Percentiles rank a stretch among this genome's conserved stretches.
Conservation (phyloP, 2,113 vertebrate species). For the human (Homo sapiens) region GRCh38 chr11:110159001-110159500, state of each 20-base stretch:
- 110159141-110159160: background rate
- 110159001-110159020: background rate
- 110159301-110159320: slow-evolving; percentile 95
- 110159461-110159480: slow-evolving; percentile 98
- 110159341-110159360: slow-evolving; percentile 97
- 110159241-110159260: slow-evolving; percentile 88
- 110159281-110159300: slow-evolving; percentile 97
- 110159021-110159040: background rate
- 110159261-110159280: slow-evolving; percentile 95
- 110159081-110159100: background rate
- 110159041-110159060: background rate
- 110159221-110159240: background rate
- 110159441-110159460: slow-evolving; percentile 98
- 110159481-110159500: slow-evolving; percentile 96
- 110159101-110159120: background rate
- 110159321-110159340: slow-evolving; percentile 97
- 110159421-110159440: slow-evolving; percentile 98
- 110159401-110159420: slow-evolving; percentile 97
- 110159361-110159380: slow-evolving; percentile 96
- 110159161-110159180: background rate
- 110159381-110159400: slow-evolving; percentile 98
- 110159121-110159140: background rate
- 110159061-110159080: background rate
- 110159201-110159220: background rate
- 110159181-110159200: background rate